Evolutionary conservation across 1,140 invertebrate species (phyloP).

Genomic region (Helicoverpa zea): DNA sequence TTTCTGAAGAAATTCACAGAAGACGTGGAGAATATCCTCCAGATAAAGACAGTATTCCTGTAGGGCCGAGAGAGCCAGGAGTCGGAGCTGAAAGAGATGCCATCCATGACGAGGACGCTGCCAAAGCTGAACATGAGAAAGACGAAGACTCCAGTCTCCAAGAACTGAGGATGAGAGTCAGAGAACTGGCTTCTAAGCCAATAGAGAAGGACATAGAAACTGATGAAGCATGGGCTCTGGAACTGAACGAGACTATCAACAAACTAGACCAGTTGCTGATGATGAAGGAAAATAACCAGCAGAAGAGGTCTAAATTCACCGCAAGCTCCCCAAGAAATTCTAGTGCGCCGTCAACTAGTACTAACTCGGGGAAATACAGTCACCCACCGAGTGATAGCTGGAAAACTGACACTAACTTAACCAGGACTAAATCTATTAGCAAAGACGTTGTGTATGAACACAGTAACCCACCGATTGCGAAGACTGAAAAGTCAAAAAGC

Average conservation of each 20-base stretch:
- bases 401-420: slow-evolving; percentile 68
- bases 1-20: slow-evolving; percentile 97
- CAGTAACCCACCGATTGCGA: slow-evolving; percentile 67
- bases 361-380: slow-evolving; percentile 62
- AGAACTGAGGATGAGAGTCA: slow-evolving; percentile 87
- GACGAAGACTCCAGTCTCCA: slow-evolving; percentile 83
- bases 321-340: slow-evolving; percentile 72
- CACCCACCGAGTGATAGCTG: slow-evolving; percentile 70
- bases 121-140: slow-evolving; percentile 69
- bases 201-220: slow-evolving; percentile 88
- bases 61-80: slow-evolving; percentile 94
- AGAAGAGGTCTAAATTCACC: slow-evolving; percentile 81
- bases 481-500: slow-evolving; percentile 78
- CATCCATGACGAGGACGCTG: slow-evolving; percentile 82
- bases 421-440: slow-evolving; percentile 74
- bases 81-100: slow-evolving; percentile 94
- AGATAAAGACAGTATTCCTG: slow-evolving; percentile 82
- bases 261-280: slow-evolving; percentile 89
- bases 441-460: slow-evolving; percentile 74
- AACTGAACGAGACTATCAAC: slow-evolving; percentile 89
- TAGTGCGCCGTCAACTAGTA: slow-evolving; percentile 76
- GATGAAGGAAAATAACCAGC: slow-evolving; percentile 87
- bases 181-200: slow-evolving; percentile 88
- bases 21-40: slow-evolving; percentile 82
- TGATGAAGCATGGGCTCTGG: slow-evolving; percentile 89